phyloP scores from a whole-genome alignment of 1,140 invertebrate genomes.

The Drosophila mojavensis region DNA sequence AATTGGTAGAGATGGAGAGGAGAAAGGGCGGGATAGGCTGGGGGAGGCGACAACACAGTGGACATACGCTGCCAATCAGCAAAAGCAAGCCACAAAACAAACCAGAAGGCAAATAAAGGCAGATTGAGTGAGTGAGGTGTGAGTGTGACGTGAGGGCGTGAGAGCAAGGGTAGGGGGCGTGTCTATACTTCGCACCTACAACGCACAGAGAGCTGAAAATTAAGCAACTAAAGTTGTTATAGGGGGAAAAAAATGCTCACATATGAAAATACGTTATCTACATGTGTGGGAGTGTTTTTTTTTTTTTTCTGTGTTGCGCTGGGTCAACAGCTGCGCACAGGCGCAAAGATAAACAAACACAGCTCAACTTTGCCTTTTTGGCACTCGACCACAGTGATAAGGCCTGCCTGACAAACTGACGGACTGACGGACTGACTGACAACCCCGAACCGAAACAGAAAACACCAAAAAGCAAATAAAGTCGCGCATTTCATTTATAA shows the following conservation, averaged over 20 bases:
- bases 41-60: slow-evolving; percentile 12
- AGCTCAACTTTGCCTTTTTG: slow-evolving; percentile 55
- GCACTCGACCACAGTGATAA: slow-evolving; percentile 28
- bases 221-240: slow-evolving; percentile 48
- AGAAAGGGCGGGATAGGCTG: neutral
- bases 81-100: slow-evolving; percentile 67
- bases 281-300: slow-evolving; percentile 14
- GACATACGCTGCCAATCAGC: slow-evolving; percentile 72
- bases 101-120: slow-evolving; percentile 51
- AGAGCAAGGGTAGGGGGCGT: neutral
- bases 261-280: slow-evolving; percentile 19
- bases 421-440: slow-evolving; percentile 2
- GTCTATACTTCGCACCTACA: slow-evolving; percentile 49
- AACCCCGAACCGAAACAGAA: slow-evolving; percentile 15
- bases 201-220: slow-evolving; percentile 29
- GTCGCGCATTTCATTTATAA: slow-evolving; percentile 43
- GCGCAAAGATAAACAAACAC: slow-evolving; percentile 54
- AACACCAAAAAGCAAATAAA: slow-evolving; percentile 56
- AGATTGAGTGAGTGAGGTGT: neutral
- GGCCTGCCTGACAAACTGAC: neutral
- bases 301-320: slow-evolving; percentile 13
- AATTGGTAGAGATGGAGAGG: neutral
- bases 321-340: slow-evolving; percentile 40
- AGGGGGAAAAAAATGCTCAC: slow-evolving; percentile 25
- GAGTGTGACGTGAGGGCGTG: neutral